Evolutionary conservation across 2,888 invertebrate species (phyloP), one percentile per base, ranked within the genome.

Genomic region (Yponomeuta malinellus): DNA sequence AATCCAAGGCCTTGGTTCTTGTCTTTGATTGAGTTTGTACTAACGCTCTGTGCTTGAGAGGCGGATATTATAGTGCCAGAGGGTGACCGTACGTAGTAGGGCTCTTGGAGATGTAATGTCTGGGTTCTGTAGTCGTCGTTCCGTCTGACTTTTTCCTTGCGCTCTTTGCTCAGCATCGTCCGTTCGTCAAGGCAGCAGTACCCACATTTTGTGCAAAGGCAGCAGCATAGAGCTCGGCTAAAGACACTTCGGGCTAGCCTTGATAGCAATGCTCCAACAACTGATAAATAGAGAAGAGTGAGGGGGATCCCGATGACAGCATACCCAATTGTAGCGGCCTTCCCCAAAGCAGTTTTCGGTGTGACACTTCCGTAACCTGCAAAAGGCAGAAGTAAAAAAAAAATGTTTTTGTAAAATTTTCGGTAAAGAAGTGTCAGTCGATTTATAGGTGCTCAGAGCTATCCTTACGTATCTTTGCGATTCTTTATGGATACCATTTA

Each of bases 351-450:
- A 43, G 98, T 98, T 78, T 95, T 95, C 0, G 98, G 98, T 0
- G 98, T 96, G 71, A 98, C 96, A 86, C 97, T 98, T 72, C 98
- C 98, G 82, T 98, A 98, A 77, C 98, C 98, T 98, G 93, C 0
- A 89, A 93, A 37, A 70, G n/a, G 43, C 48, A 71, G 68, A 52
- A 72, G 2, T 59, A 70, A 67, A 43, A 43, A 43, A 43, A 8
- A 43, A 33, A 33, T 33, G 5, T 33, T 33, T 33, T 4, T 33
- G 33, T 23, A 33, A 33, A 33, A 33, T 33, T 8, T 43, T 43
- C 8, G 1, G 5, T 5, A 43, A 43, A 43, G 1, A 43, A 8
- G 8, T 43, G 9, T 43, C 43, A 33, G 33, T 4, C 33, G 33
- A 33, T 33, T 33, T 43, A 8, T 43, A 5, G 43, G 43, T 43